These are phyloP conservation scores for Latrodectus geometricus DNA, from an alignment of 1,140 invertebrate genomes.

Conservation along the genomic window DNA sequence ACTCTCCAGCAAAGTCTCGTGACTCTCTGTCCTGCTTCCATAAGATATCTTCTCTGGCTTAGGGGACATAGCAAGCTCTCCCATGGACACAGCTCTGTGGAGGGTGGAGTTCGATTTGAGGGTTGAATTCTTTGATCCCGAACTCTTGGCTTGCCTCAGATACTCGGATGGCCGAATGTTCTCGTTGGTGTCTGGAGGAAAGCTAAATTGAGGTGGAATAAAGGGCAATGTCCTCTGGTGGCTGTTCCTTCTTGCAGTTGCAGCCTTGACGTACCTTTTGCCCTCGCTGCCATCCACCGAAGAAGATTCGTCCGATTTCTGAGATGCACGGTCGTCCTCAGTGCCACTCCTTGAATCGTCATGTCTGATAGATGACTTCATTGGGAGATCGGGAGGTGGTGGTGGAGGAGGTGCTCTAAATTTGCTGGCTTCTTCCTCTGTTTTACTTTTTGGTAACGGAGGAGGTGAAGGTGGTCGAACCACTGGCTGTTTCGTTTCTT, in stretches of 20 bases:
- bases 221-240: slow-evolving; percentile 77
- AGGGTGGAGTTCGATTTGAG: slow-evolving; percentile 42
- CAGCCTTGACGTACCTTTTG: slow-evolving; percentile 31
- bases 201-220: slow-evolving; percentile 87
- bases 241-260: slow-evolving; percentile 29
- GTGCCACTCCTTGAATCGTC: slow-evolving; percentile 13
- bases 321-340: slow-evolving; percentile 43
- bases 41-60: slow-evolving; percentile 47
- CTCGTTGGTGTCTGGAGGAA: slow-evolving; percentile 76
- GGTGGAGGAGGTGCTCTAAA: slow-evolving; percentile 36
- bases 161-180: slow-evolving; percentile 93
- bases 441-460: slow-evolving; percentile 66
- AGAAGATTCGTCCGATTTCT: slow-evolving; percentile 40
- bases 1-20: slow-evolving; percentile 51
- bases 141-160: slow-evolving; percentile 78
- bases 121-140: slow-evolving; percentile 42
- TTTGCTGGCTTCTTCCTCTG: background rate
- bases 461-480: slow-evolving; percentile 76
- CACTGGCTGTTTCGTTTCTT: slow-evolving; percentile 32
- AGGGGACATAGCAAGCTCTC: slow-evolving; percentile 31
- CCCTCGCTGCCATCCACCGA: slow-evolving; percentile 29
- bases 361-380: background rate
- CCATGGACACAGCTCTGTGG: slow-evolving; percentile 47
- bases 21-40: slow-evolving; percentile 52
- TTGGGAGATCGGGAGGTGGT: slow-evolving; percentile 45